Evolutionary conservation across 2,113 vertebrate species (phyloP).

Genomic region (Cinclus cinclus): DNA sequence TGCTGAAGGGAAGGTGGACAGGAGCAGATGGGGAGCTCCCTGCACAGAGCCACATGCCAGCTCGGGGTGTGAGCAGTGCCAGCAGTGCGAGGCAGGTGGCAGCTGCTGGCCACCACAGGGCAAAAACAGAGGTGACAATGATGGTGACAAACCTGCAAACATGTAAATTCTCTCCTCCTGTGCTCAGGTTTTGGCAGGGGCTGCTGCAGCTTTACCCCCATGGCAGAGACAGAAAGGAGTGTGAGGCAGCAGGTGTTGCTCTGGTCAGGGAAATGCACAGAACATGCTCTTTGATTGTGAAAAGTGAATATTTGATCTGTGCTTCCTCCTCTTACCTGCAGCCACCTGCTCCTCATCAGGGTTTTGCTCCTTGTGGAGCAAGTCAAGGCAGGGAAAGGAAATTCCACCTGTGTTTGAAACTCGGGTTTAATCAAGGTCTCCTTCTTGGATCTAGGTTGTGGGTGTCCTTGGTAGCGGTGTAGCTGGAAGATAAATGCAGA

Average conservation of each 20-base stretch:
- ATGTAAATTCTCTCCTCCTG: background rate
- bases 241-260: background rate
- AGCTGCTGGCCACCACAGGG: background rate
- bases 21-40: background rate
- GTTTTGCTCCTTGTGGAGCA: slow-evolving; percentile 43
- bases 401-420: slow-evolving; percentile 31
- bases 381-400: slow-evolving; percentile 37
- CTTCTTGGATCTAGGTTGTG: slow-evolving; percentile 12
- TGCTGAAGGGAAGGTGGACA: background rate
- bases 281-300: background rate
- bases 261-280: background rate
- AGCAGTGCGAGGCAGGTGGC: background rate
- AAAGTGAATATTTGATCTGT: background rate
- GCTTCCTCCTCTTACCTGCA: slow-evolving; percentile 11
- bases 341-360: slow-evolving; percentile 17
- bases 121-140: background rate
- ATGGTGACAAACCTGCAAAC: background rate
- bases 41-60: rapidly evolving
- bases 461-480: slow-evolving; percentile 40
- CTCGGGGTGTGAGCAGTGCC: background rate
- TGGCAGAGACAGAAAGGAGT: background rate
- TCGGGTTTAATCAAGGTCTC: slow-evolving; percentile 28
- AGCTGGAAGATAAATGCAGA: slow-evolving; percentile 65
- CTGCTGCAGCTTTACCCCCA: background rate
- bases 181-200: background rate